These are phyloP conservation scores for Chaetops frenatus DNA, from an alignment of 2,113 vertebrate genomes.

Conservation along the genomic window DNA sequence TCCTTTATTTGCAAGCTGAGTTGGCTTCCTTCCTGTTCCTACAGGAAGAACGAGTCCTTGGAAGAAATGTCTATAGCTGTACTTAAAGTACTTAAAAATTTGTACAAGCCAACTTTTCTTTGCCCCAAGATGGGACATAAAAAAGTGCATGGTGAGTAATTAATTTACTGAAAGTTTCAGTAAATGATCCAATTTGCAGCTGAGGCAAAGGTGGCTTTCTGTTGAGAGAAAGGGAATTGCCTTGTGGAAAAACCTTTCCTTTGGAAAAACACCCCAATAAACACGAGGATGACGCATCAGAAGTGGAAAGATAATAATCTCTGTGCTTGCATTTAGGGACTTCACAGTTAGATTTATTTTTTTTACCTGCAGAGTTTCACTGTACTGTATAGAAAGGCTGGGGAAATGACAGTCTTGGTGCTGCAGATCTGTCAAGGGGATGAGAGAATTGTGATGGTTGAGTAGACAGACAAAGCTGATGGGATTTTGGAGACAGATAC, in stretches of 20 bases:
- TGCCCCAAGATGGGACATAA: neutral
- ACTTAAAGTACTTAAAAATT: neutral
- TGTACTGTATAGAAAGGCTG: neutral
- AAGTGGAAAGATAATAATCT: neutral
- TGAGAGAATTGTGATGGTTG: neutral
- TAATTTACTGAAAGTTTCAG: neutral
- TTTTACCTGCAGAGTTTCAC: neutral
- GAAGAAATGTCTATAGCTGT: neutral
- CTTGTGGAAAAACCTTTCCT: neutral
- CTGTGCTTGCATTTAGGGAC: neutral
- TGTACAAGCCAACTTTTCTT: neutral
- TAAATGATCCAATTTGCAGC: neutral
- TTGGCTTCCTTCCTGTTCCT: neutral
- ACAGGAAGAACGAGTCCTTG: neutral
- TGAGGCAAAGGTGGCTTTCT: neutral
- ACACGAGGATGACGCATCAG: neutral
- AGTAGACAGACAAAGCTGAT: neutral
- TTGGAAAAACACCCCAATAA: neutral
- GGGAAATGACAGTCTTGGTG: neutral
- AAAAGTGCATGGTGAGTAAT: neutral
- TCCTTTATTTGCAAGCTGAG: neutral
- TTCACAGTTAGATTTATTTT: neutral
- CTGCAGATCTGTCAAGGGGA: neutral
- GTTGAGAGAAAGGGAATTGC: neutral
- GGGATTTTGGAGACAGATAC: neutral